Conservation (phyloP, 2,888 invertebrate genomes). For the Tenthredo notha region DNA sequence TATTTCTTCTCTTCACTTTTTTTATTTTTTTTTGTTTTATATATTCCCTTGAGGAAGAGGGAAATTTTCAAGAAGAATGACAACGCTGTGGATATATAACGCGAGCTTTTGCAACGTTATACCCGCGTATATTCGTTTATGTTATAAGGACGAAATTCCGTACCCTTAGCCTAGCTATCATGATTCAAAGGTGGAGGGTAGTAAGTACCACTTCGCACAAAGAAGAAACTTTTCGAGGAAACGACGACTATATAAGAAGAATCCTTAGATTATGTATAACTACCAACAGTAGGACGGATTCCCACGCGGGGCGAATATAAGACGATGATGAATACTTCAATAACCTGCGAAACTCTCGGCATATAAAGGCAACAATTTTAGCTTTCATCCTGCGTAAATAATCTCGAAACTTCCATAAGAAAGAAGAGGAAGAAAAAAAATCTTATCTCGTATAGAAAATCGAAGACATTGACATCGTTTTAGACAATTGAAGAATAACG, state of each 20-base stretch:
- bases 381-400: not conserved
- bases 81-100: not conserved
- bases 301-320: constrained; percentile 13
- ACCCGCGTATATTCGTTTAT: not conserved
- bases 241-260: not conserved
- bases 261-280: not conserved
- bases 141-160: constrained; percentile 8
- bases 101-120: not conserved
- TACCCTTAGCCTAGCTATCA: not conserved
- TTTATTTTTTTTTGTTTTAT: no score
- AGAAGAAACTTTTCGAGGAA: constrained; percentile 11
- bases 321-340: constrained; percentile 5
- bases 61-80: not conserved
- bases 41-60: not conserved
- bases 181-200: not conserved
- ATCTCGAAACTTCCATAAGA: not conserved
- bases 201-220: constrained; percentile 11
- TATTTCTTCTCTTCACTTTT: not conserved
- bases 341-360: not conserved
- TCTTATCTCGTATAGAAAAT: not conserved
- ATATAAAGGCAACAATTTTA: not conserved
- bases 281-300: not conserved
- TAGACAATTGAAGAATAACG: not conserved
- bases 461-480: not conserved
- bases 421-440: no score